Conservation (phyloP, 2,113 vertebrate species). For the Engraulis encrasicolus region DNA sequence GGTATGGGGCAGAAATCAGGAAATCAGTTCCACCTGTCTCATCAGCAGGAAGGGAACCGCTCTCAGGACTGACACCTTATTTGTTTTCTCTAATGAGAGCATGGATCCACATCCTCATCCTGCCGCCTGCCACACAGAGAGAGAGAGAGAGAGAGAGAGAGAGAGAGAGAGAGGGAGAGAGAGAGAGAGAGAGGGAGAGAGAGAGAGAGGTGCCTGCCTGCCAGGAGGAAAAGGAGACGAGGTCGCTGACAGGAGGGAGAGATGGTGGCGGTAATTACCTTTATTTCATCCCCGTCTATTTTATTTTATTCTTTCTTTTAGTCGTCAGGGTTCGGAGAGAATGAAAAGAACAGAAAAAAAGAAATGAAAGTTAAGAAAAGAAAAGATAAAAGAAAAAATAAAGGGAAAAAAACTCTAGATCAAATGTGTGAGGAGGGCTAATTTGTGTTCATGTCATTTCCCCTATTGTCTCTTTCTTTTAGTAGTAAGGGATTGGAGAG, state of each 20-base stretch:
- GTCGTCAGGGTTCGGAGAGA: background rate
- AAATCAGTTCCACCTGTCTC: conserved; percentile 30
- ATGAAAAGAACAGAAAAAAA: background rate
- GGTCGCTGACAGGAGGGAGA: background rate
- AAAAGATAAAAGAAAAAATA: too few relatives aligned
- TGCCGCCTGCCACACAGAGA: background rate
- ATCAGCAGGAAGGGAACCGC: background rate
- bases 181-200: too few relatives aligned
- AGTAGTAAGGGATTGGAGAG: background rate
- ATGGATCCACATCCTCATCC: conserved; percentile 4
- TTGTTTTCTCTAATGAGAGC: conserved; percentile 39
- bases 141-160: background rate
- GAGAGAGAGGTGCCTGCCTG: background rate
- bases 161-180: background rate
- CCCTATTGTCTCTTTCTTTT: conserved; percentile 24
- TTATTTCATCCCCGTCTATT: background rate
- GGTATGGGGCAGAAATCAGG: too few relatives aligned
- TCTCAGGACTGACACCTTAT: conserved; percentile 39
- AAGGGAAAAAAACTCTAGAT: background rate
- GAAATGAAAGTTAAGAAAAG: too few relatives aligned
- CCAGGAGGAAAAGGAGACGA: too few relatives aligned
- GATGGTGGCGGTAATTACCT: conserved; percentile 23
- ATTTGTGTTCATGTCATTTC: too few relatives aligned
- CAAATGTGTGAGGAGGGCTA: too few relatives aligned
- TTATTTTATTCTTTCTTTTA: conserved; percentile 11